These are phyloP conservation scores for Andrena haemorrhoa DNA, from an alignment of 2,888 invertebrate species.

Conservation along the genomic window DNA sequence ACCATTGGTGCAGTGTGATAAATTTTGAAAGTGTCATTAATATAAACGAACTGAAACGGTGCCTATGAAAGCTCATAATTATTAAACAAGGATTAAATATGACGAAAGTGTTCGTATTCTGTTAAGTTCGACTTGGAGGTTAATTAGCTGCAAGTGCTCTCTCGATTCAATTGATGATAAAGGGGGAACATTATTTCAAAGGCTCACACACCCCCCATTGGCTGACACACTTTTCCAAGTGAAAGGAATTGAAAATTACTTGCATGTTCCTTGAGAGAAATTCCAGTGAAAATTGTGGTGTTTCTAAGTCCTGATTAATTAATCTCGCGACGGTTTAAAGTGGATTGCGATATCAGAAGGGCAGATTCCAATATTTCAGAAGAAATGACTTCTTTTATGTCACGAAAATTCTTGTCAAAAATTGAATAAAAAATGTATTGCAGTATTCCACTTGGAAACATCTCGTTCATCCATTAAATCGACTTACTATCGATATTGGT, in stretches of 20 bases:
- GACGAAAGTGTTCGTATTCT: constrained; percentile 4
- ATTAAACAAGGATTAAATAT: constrained; percentile 31
- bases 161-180: constrained; percentile 14
- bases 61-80: not conserved
- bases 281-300: not conserved
- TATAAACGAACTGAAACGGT: not conserved
- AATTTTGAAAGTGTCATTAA: not conserved
- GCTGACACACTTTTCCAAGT: constrained; percentile 7
- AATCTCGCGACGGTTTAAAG: not conserved
- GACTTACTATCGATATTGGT: constrained; percentile 3
- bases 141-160: constrained; percentile 43
- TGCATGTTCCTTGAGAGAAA: not conserved
- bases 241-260: not conserved
- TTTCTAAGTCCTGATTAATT: not conserved
- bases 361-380: no score
- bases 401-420: no score
- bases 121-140: constrained; percentile 33
- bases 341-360: no score
- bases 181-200: not conserved
- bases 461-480: not conserved
- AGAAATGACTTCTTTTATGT: no score
- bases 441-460: no score
- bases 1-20: not conserved
- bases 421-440: no score
- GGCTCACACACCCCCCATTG: not conserved